Base-by-base conservation (phyloP, 2,797 vertebrate genomes). In the Dendrocincla tyrannina region DNA sequence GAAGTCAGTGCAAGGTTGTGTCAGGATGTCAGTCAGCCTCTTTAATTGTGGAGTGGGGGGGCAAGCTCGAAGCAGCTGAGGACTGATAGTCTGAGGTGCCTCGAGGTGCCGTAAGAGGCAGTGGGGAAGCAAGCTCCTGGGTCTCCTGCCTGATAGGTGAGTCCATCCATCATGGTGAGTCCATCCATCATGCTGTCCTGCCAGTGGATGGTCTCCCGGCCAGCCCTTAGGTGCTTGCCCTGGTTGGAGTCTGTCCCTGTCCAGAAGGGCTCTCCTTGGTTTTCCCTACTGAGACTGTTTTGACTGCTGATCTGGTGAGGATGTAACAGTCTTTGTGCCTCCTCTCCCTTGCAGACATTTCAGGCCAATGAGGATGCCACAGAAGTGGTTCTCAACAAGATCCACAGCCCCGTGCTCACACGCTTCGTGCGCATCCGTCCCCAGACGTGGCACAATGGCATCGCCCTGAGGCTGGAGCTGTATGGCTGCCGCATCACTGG, bases 401-500 rank as follows among this genome's bases (percentile, higher is more conserved):
- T 99, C 90, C 99, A 99, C 16, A 98, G 98, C 67, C 99, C 99
- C 0, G 98, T 99, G 66, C 97, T 99, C 95, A 98, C 99, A 7
- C 99, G 99, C 58, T 99, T 99, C 1, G 97, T 99, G 66, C 98
- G 99, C 35, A 98, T 99, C 92, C 98, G 98, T 77, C 99, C 99
- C 7, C 99, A 99, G 98, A 97, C 97, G 5, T 99, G 99, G 99
- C 98, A 99, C 93, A 99, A 98, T 0, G 99, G 99, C 95, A 99
- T 99, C 0, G 98, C 99, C 3, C 97, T 99, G 92, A 98, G 99
- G 19, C 98, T 99, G 30, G 99, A 99, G 95, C 98, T 99, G 16
- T 99, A 99, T 3, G 99, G 99, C 96, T 99, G 99, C 96, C 98
- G 99, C 94, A 99, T 99, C 88, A 99, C 99, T 13, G 99, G 99